phyloP scores from a whole-genome alignment of 2,113 vertebrate genomes.

The Corythornis vintsioides region DNA sequence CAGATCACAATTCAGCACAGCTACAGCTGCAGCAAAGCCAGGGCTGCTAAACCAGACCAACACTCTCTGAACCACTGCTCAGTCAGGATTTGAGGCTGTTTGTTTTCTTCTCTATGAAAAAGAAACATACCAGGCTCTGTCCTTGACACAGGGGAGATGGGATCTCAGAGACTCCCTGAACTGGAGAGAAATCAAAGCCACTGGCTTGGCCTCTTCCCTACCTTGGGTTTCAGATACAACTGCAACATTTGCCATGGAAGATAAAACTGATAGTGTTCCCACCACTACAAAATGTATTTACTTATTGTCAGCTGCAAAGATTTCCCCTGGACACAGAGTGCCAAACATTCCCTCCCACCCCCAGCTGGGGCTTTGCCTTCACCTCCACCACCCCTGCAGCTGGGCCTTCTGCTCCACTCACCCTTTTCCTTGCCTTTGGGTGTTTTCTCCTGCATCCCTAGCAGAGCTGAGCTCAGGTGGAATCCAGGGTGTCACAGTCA shows the following conservation, averaged over 20 bases:
- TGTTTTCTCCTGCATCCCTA: background rate
- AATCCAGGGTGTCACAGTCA: background rate
- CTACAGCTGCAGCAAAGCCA: background rate
- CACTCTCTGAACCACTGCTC: background rate
- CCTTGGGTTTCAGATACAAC: background rate
- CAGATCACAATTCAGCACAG: background rate
- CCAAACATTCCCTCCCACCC: background rate
- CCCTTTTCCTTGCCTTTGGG: background rate
- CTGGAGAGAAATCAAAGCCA: constrained; percentile 11
- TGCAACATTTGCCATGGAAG: constrained; percentile 42
- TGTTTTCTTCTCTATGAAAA: background rate
- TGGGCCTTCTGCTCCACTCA: background rate
- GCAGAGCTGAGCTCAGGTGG: background rate
- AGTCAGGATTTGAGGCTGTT: background rate
- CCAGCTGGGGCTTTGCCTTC: background rate
- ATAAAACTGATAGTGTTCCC: background rate
- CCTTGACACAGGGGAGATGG: constrained; percentile 30
- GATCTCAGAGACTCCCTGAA: constrained; percentile 26
- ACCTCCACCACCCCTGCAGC: background rate
- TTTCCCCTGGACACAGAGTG: background rate
- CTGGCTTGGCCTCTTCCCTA: background rate
- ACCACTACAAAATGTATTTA: constrained; percentile 2
- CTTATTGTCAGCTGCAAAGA: constrained; percentile 1
- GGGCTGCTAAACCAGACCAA: background rate
- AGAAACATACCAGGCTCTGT: constrained; percentile 17